A percentile compares a stretch with the other conserved stretches of the same genome.
Evolutionary conservation across 2,888 invertebrate species (phyloP).

Genomic region (Halocaridina rubra): DNA sequence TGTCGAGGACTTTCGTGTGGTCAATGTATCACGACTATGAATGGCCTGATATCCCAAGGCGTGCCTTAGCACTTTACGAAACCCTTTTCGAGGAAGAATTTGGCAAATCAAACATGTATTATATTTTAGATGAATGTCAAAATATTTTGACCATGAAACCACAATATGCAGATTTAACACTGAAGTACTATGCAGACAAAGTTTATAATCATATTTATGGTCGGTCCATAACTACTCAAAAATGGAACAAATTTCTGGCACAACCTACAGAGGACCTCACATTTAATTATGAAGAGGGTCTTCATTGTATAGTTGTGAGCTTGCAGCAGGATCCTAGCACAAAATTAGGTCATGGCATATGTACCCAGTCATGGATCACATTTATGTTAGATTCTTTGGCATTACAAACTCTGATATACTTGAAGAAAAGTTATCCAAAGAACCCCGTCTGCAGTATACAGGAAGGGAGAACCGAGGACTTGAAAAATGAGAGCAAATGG

Average conservation of each 20-base stretch:
- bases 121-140: slow-evolving; percentile 49
- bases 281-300: slow-evolving; percentile 40
- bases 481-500: not conserved
- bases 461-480: not conserved
- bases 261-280: not conserved
- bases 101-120: slow-evolving; percentile 22
- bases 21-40: slow-evolving; percentile 59
- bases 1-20: slow-evolving; percentile 57
- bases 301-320: slow-evolving; percentile 26
- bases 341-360: not conserved
- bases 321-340: not conserved
- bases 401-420: slow-evolving; percentile 6
- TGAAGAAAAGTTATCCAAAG: slow-evolving; percentile 11
- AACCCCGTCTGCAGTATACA: slow-evolving; percentile 10
- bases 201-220: slow-evolving; percentile 34
- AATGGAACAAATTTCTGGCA: slow-evolving; percentile 25
- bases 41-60: slow-evolving; percentile 55
- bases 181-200: slow-evolving; percentile 55
- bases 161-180: slow-evolving; percentile 33
- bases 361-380: not conserved
- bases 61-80: slow-evolving; percentile 47
- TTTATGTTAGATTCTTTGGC: not conserved
- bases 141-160: slow-evolving; percentile 32
- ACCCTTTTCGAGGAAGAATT: slow-evolving; percentile 17
- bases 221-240: not conserved